Evolutionary conservation across 2,797 vertebrate genomes (phyloP), one percentile per base, ranked within the genome.

Genomic region (Lycodopsis pacificus): DNA sequence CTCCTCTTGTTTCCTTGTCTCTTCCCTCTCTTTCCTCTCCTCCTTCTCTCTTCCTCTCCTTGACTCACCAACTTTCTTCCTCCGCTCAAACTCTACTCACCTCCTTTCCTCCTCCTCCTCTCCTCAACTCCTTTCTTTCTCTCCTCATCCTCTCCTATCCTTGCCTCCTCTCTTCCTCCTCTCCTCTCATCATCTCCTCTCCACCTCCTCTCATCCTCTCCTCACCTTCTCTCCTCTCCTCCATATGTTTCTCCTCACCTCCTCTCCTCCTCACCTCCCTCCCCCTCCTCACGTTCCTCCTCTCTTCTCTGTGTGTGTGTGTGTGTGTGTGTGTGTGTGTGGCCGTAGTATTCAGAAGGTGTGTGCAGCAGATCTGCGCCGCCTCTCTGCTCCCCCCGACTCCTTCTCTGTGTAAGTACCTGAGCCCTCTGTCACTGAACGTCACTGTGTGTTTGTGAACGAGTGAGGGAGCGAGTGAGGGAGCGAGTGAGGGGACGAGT

Each of bases 321-420:
- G 91, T 68, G 84, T 79, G 82, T 73, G 86, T 70, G 78, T 57
- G 75, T 46, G 71, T 63, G 74, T 93, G 94, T 91, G 92, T 90
- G 93, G 90, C 93, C 92, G 68, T 97, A 99, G 98, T 95, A 96
- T 97, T 96, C 97, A 98, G 95, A 99, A 99, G 97, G 97, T 98
- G 95, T 97, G 96, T 93, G 95, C 97, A 94, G 97, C 96, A 91
- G 98, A 99, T 95, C 95, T 98, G 95, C 96, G 98, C 93, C 97
- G 98, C 93, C 98, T 99, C 93, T 99, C 98, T 76, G 98, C 98
- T 95, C 98, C 98, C 96, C 97, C 98, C 0, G 98, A 98, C 95
- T 97, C 98, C 96, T 99, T 99, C 96, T 96, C 96, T 93, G 96
- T 97, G 98, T 99, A 97, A 99, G 98, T 99, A 98, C 95, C 85